A percentile compares a stretch with the other conserved stretches of the same genome.
Evolutionary conservation across 37 sponge, comb jelly and placozoan genomes (phyloP).

Genomic region (Tethya wilhelma): DNA sequence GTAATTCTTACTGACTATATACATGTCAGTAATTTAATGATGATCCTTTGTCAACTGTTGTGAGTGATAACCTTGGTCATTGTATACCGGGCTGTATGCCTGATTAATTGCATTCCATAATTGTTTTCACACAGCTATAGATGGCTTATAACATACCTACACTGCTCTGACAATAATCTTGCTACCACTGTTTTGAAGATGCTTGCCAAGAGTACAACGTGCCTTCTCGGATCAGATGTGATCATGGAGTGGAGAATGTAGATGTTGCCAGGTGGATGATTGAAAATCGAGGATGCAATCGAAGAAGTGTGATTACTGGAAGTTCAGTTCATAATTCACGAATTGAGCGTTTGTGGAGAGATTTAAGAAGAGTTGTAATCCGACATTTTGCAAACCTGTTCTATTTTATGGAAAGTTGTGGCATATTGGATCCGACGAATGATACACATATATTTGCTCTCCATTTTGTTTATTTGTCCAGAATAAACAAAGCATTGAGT

Average conservation of each 20-base stretch:
- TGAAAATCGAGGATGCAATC: background rate
- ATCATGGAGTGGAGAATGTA: constrained; percentile 49
- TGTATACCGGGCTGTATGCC: no score
- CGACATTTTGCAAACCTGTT: constrained; percentile 19
- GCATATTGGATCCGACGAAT: constrained; percentile 33
- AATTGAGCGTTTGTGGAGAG: constrained; percentile 50
- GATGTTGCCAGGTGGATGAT: constrained; percentile 42
- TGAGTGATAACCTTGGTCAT: no score
- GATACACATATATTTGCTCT: constrained; percentile 32
- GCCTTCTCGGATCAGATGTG: constrained; percentile 31
- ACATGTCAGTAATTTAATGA: no score
- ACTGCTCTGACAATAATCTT: constrained; percentile 38
- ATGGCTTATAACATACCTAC: constrained; percentile 31
- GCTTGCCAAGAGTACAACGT: constrained; percentile 5
- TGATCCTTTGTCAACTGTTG: no score
- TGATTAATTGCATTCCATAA: no score
- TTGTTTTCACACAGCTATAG: constrained; percentile 21
- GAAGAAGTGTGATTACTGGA: constrained; percentile 41
- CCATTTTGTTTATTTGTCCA: constrained; percentile 30
- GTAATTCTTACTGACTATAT: no score
- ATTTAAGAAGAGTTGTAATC: constrained; percentile 21
- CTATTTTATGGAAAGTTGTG: constrained; percentile 9
- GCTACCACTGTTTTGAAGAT: constrained; percentile 34
- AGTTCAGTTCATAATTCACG: constrained; percentile 38
- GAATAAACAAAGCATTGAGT: constrained; percentile 24